These are phyloP conservation scores for Cerastis leucographa DNA, from an alignment of 2,888 invertebrate genomes.

Conservation along the genomic window DNA sequence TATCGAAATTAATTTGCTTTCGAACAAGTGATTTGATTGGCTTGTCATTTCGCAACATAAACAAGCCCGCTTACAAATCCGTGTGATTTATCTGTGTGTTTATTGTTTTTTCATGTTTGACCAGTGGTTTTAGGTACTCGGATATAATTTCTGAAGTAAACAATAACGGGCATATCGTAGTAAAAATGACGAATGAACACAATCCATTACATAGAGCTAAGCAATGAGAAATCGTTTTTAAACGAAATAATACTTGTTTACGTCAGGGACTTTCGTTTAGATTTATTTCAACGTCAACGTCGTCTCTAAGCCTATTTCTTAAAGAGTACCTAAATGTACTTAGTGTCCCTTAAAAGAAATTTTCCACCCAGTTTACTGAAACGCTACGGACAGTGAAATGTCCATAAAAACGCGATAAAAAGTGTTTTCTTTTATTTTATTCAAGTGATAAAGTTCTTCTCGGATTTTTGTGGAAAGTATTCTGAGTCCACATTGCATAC, in stretches of 20 bases:
- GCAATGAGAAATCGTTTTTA: background rate
- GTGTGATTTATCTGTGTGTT: background rate
- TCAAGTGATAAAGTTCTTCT: constrained; percentile 41
- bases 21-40: background rate
- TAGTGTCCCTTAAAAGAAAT: constrained; percentile 9
- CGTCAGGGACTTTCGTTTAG: no score
- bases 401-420: constrained; percentile 42
- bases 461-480: constrained; percentile 23
- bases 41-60: background rate
- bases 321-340: background rate
- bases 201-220: background rate
- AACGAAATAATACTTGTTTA: background rate
- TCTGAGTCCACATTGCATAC: no score
- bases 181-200: background rate
- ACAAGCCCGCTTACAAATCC: background rate
- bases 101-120: background rate
- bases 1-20: background rate
- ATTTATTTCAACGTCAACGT: background rate
- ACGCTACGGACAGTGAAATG: background rate
- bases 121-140: background rate
- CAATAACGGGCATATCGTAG: background rate
- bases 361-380: constrained; percentile 39
- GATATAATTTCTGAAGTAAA: background rate
- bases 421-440: constrained; percentile 49
- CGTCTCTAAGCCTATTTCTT: background rate